Base-by-base conservation (phyloP, 92 coral and sea anemone genomes). In the Siderastrea siderea region DNA sequence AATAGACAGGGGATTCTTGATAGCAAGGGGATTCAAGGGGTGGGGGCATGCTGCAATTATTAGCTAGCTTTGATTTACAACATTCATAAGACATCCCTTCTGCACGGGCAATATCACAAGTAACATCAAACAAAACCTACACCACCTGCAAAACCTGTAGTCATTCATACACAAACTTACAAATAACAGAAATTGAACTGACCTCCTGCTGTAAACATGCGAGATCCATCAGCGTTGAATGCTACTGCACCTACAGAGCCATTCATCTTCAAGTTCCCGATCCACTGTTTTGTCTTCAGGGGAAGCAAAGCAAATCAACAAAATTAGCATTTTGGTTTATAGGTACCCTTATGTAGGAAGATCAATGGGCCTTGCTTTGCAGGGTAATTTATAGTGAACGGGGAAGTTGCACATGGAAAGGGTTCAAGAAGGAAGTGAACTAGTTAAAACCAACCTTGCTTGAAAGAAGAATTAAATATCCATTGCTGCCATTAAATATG, bases 261-360 rank as follows among this genome's bases (percentile, higher is more conserved):
- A 91, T 95, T 98, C 95, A 95, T 98, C 85, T 95, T 98, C 69
- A 98, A 86, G 67, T 95, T 96, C 26, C 95, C 99, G 54, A 98
- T 91, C 99, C 98, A 95, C 83, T 98, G 99, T 85, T 98, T 95
- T 48, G 98, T 95, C 99, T 98, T 67, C 9, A 75, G 50, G 70
- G 44, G 58, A 9, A 86, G 53, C 48, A 47, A 19, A 47, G 17
- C 15, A 43, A 55, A 47, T 49, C 47, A 53, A 19, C 4, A 11
- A 3, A 9, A 62, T n/a, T 5, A 68, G 7, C 38, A 68, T 26
- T 26, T 26, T 26, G 16, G 66, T 1, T 13, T 13, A 47, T 47
- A 14, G 59, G 4, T 14, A 58, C 15, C 53, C 60, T 45, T 47
- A 44, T 49, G 7, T 53, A 13, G 70, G 5, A 14, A 49, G 70